Evolutionary conservation across 2,797 vertebrate species (phyloP), one percentile per base, ranked within the genome.

Genomic region (Silurus aristotelis): DNA sequence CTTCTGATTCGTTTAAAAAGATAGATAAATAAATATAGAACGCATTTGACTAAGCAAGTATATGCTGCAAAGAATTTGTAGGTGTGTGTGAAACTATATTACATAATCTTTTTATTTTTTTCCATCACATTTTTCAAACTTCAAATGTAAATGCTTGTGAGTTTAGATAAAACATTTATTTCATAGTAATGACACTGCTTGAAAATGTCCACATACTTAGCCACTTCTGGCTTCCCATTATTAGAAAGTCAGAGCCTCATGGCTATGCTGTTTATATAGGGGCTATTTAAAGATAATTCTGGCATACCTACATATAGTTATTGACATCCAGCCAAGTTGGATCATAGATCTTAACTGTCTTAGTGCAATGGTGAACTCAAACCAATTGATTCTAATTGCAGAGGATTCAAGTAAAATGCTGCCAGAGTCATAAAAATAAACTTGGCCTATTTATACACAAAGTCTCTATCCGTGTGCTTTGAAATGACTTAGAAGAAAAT

Each of bases 401-500:
- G 27, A 76, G 48, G 31, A 82, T 14, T 82, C 25, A 31, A 67
- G 27, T 20, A 67, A 80, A 81, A 56, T 76, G 56, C 22, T 58
- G 22, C 27, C 67, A 80, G 43, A 43, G 25, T 82, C 61, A 20
- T 75, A 60, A 81, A 72, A 85, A 75, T 82, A 85, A 75, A 76
- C 71, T 68, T 75, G 70, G 48, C 61, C 52, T 85, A 75, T 85
- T 85, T 82, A 85, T 76, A 46, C 27, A 55, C 61, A 79, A 87
- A 92, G 89, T 93, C 93, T 90, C 91, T 79, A 78, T 90, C 86
- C 89, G 87, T 83, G 90, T 87, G 73, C 75, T 78, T 68, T 70
- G n/a, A 82, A 80, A 89, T 89, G 89, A 91, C 85, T 92, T 90
- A 85, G 85, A 84, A 91, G 76, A 91, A 86, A 90, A 92, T 90